phyloP scores from a whole-genome alignment of 2,888 invertebrate species.

The Bembecia ichneumoniformis region DNA sequence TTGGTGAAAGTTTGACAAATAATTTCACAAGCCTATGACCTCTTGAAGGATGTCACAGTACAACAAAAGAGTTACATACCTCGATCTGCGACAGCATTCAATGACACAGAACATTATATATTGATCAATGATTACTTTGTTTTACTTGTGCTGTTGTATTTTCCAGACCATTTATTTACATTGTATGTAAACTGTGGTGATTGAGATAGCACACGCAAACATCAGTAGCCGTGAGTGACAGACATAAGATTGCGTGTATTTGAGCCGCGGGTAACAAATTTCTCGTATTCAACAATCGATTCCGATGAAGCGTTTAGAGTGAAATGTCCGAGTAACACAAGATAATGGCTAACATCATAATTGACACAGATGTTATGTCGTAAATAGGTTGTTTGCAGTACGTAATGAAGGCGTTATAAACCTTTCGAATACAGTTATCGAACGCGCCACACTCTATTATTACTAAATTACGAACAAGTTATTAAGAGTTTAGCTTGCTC shows the following conservation, averaged over 20 bases:
- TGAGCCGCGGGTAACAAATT: conserved; percentile 32
- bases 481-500: too few relatives aligned
- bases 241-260: conserved; percentile 14
- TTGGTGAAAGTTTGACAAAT: too few relatives aligned
- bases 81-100: too few relatives aligned
- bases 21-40: too few relatives aligned
- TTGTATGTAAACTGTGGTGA: conserved; percentile 30
- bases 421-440: conserved; percentile 15
- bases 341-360: conserved; percentile 34
- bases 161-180: conserved; percentile 9
- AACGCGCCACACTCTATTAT: conserved; percentile 1
- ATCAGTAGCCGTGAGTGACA: conserved; percentile 45
- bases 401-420: conserved; percentile 8
- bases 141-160: too few relatives aligned
- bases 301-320: conserved; percentile 32
- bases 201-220: conserved; percentile 29
- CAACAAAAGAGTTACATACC: too few relatives aligned
- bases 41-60: too few relatives aligned
- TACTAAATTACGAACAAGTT: too few relatives aligned
- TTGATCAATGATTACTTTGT: too few relatives aligned
- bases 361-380: conserved; percentile 22
- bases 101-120: too few relatives aligned
- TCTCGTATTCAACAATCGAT: conserved; percentile 27
- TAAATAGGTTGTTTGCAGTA: conserved; percentile 5
- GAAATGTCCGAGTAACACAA: conserved; percentile 33